Conservation (phyloP, 2,888 invertebrate species). For the Emmelina monodactyla region DNA sequence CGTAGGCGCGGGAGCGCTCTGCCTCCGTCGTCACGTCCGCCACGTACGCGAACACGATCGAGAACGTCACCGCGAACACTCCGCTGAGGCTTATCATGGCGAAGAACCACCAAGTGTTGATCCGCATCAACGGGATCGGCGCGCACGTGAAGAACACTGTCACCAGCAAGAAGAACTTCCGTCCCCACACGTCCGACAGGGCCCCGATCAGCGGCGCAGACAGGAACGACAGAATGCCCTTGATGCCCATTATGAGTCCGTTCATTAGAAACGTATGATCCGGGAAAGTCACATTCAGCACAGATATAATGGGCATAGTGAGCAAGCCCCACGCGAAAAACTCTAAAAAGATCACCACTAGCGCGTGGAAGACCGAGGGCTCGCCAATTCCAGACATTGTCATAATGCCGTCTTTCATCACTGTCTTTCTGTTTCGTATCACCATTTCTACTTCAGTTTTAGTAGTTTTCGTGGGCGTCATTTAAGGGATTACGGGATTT, state of each 20-base stretch:
- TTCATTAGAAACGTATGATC: slow-evolving; percentile 99
- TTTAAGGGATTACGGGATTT: slow-evolving; percentile 47
- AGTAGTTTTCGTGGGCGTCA: slow-evolving; percentile 79
- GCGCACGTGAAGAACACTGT: slow-evolving; percentile 99
- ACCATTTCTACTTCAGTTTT: slow-evolving; percentile 89
- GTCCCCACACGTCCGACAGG: slow-evolving; percentile 97
- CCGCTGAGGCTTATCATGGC: slow-evolving; percentile 99
- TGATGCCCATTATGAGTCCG: slow-evolving; percentile 98
- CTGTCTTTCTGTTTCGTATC: slow-evolving; percentile 85
- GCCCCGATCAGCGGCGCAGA: slow-evolving; percentile 98
- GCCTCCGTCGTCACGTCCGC: slow-evolving; percentile 98
- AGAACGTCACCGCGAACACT: slow-evolving; percentile 98
- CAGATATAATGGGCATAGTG: slow-evolving; percentile 95
- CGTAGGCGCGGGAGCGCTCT: slow-evolving; percentile 94
- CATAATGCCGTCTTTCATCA: slow-evolving; percentile 88
- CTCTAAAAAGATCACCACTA: slow-evolving; percentile 99
- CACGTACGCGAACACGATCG: slow-evolving; percentile 99
- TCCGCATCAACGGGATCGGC: slow-evolving; percentile 98
- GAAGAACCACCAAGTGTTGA: slow-evolving; percentile 99
- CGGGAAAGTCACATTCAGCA: slow-evolving; percentile 96
- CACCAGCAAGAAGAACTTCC: slow-evolving; percentile 96
- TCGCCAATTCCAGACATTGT: slow-evolving; percentile 89
- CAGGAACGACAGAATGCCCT: slow-evolving; percentile 96
- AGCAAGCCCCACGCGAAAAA: slow-evolving; percentile 99
- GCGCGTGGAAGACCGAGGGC: slow-evolving; percentile 97